Evolutionary conservation across 2,797 vertebrate genomes (phyloP).

Genomic region (Pachyuromys duprasi): DNA sequence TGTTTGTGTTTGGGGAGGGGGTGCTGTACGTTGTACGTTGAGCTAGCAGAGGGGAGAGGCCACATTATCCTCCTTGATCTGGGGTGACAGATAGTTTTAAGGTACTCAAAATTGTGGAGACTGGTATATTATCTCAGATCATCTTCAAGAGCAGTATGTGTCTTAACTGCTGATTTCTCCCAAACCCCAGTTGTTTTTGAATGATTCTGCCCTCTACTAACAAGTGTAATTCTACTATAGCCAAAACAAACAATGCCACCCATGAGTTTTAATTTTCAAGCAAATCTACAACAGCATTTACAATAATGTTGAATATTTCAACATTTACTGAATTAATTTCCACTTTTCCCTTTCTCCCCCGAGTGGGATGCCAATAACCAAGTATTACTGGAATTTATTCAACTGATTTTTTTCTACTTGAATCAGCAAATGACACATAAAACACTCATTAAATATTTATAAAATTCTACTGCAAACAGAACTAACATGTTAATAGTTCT

Average conservation of each 20-base stretch:
- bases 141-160: not conserved
- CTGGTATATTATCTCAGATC: not conserved
- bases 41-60: not conserved
- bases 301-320: not conserved
- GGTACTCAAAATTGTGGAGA: not conserved
- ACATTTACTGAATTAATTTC: conserved; percentile 6
- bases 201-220: not conserved
- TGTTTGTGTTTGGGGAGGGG: no score
- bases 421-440: conserved; percentile 28
- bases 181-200: not conserved
- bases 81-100: not conserved
- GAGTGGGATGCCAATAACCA: conserved; percentile 42
- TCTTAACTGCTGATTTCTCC: not conserved
- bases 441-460: conserved; percentile 53
- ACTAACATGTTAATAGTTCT: not conserved
- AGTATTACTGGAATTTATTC: conserved; percentile 44
- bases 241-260: conserved; percentile 3
- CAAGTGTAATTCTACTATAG: not conserved
- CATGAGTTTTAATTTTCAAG: conserved; percentile 15
- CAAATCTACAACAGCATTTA: not conserved
- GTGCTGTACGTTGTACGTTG: not conserved
- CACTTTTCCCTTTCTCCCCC: not conserved
- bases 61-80: not conserved
- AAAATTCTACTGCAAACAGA: conserved; percentile 49
- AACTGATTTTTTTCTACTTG: conserved; percentile 53